Base-by-base conservation (phyloP, 64 coral and sea anemone genomes). In the Platygyra sinensis region DNA sequence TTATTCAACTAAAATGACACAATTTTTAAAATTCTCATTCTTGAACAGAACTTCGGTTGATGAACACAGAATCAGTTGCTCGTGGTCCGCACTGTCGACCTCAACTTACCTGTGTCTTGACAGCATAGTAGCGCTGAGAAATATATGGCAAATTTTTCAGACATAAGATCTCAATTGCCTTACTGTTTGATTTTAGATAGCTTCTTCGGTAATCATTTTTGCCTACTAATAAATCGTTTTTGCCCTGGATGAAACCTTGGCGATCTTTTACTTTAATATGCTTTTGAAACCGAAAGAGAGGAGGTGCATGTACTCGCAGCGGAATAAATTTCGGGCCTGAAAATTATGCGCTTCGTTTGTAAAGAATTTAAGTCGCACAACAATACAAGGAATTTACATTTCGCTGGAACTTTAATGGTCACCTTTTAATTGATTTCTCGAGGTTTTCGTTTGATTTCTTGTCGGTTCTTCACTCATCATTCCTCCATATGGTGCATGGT, bases 261-360 rank as follows among this genome's bases (percentile, higher is more conserved):
- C 65, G 24, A 69, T 69, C 25, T 67, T 69, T 25, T 69, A 69
- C 29, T 69, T 69, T 27, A 11, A 69, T n/a, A n/a, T 69, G 65
- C 65, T 69, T 69, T 69, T 69, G 65, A 69, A 69, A 69, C 65
- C 65, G 65, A 69, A 69, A 69, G 65, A 69, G 65, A 69, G 24
- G 25, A 27, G 65, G 9, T 69, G 9, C 65, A 69, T 27, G 4
- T 25, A 27, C 10, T 11, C 65, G 65, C 25, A 69, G 20, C 22
- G 65, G 65, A 69, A 69, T 69, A 69, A 69, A 69, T 69, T 69
- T 69, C 65, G 65, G 65, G 65, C 65, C 22, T 69, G 65, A 69
- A 69, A 69, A 69, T 69, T 69, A 69, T 69, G 65, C 65, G 65
- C 65, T 69, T 69, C 65, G 65, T 69, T 69, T 69, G 65, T 9